These are phyloP conservation scores for Phrynocephalus vlangalii DNA, from an alignment of 2,797 vertebrate genomes.

Conservation along the genomic window DNA sequence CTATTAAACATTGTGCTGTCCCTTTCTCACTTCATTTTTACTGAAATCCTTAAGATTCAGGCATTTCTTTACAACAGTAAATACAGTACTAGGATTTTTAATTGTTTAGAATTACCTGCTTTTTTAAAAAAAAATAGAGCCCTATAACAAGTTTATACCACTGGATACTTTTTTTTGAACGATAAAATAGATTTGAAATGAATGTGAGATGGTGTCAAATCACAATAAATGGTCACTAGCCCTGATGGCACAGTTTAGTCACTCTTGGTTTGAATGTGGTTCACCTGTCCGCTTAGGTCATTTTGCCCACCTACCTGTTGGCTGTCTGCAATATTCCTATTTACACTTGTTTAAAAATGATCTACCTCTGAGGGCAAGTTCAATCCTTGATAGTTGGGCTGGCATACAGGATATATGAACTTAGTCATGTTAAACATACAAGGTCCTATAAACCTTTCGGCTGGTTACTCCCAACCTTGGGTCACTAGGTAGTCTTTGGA, in stretches of 20 bases:
- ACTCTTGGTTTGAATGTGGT: neutral
- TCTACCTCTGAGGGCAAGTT: constrained; percentile 4
- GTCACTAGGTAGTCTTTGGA: no score
- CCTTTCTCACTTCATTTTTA: neutral
- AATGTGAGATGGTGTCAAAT: neutral
- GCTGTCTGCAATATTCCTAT: neutral
- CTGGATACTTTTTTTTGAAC: no score
- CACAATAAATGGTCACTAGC: neutral
- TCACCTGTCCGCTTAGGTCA: neutral
- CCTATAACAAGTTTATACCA: no score
- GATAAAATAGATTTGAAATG: neutral
- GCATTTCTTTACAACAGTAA: neutral
- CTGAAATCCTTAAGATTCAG: neutral
- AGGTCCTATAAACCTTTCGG: neutral
- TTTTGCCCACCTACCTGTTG: no score
- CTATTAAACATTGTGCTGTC: neutral
- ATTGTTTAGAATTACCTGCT: neutral
- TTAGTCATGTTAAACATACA: neutral
- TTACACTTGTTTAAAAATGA: neutral
- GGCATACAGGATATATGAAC: neutral
- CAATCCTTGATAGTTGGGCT: neutral
- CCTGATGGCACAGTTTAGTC: neutral
- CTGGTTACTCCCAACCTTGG: no score
- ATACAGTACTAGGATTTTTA: neutral
- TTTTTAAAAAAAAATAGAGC: neutral